Evolutionary conservation across 2,113 vertebrate genomes (phyloP), one percentile per base, ranked within the genome.

Genomic region (Actenoides lindsayi): DNA sequence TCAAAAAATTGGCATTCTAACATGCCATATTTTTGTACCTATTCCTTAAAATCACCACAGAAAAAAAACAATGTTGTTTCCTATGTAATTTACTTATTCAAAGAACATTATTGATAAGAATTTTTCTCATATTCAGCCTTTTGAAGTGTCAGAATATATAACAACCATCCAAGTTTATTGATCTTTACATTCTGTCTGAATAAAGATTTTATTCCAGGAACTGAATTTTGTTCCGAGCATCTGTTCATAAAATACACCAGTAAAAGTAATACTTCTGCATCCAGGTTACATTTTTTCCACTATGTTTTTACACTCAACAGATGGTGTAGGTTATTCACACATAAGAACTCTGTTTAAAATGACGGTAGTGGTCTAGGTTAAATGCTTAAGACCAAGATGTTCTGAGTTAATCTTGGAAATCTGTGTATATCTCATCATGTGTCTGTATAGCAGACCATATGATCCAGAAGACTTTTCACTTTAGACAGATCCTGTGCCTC

Each of bases 351-450:
- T 57, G 16, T 84, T 90, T 94, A 89, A 88, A 95, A 83, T 79
- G 10, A 83, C 73, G 42, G 27, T 81, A 89, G 60, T 19, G n/a
- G 44, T 73, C 67, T 73, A 33, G 10, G 23, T 92, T 91, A 68
- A 94, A 93, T 69, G 42, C 9, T 79, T 74, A 88, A 90, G 16
- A 6, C 23, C 39, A 89, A 54, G 69, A 71, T 18, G 2, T 93
- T 84, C 50, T 76, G n/a, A 94, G n/a, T 82, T 94, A 77, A 88
- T 93, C 31, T 27, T 91, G 23, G 25, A 94, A 91, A 94, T 63
- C n/a, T 59, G 23, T 21, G 28, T 70, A 56, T 35, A 81, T 78
- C 16, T 91, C 19, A 5, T 69, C 46, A 28, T 74, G 23, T 60
- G 18, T 83, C 44, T 78, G 10, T 60, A n/a, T 9, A 37, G 39